These are phyloP conservation scores for Tetranychus urticae DNA, from an alignment of 1,140 invertebrate genomes.

Conservation along the genomic window DNA sequence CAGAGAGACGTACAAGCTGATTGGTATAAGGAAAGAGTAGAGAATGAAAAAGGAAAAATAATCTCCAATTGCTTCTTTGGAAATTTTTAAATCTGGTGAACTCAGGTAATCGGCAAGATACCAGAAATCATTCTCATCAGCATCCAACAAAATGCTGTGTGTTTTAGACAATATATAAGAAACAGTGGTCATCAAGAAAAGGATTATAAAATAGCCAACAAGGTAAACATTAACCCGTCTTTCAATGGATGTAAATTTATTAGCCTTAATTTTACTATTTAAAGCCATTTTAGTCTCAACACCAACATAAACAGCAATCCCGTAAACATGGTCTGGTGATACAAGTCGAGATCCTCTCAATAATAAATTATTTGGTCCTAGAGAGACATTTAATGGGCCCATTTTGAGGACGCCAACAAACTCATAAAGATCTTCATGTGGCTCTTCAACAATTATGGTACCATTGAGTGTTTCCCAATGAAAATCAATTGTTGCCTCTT, in stretches of 20 bases:
- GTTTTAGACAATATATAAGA: no score
- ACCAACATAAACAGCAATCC: conserved; percentile 89
- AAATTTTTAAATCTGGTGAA: no score
- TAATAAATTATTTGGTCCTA: conserved; percentile 39
- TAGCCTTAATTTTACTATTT: conserved; percentile 7
- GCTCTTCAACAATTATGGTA: conserved; percentile 21
- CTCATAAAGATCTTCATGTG: conserved; percentile 40
- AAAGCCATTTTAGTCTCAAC: conserved; percentile 34
- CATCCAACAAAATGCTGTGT: no score
- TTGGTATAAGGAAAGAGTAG: not conserved
- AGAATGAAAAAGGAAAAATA: not conserved
- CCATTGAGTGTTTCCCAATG: conserved; percentile 1
- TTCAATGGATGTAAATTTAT: conserved; percentile 7
- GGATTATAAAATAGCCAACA: not conserved
- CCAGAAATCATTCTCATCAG: no score
- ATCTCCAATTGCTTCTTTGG: not conserved
- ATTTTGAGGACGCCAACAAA: conserved; percentile 33
- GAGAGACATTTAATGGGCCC: not conserved
- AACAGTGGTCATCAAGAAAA: not conserved
- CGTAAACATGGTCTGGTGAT: conserved; percentile 80
- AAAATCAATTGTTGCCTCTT: not conserved
- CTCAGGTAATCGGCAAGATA: no score
- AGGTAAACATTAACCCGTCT: conserved; percentile 2
- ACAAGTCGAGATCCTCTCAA: conserved; percentile 78
- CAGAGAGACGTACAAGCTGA: not conserved